Percentiles rank a stretch among this genome's conserved stretches.
Conservation (phyloP, 2,797 vertebrate species). For the Pseudotriccus pelzelni region DNA sequence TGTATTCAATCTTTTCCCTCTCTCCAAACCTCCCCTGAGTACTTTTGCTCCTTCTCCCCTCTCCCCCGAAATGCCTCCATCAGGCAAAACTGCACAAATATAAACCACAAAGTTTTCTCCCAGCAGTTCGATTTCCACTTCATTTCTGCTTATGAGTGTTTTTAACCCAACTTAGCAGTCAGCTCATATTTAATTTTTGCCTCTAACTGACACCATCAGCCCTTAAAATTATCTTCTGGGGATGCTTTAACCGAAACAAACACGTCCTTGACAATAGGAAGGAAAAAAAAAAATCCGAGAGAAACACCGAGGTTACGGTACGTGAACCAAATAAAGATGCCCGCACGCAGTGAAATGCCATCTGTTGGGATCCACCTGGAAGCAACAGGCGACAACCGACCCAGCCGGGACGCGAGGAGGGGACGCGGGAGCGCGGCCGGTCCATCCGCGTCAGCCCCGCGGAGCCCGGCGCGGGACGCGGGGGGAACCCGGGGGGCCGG, state of each 20-base stretch:
- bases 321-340: rapidly evolving
- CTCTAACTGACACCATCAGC: not conserved
- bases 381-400: not conserved
- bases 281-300: not conserved
- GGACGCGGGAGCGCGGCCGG: not conserved
- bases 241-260: not conserved
- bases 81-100: not conserved
- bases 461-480: not conserved
- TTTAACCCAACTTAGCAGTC: not conserved
- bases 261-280: not conserved
- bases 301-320: rapidly evolving
- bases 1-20: not conserved
- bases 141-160: not conserved
- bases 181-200: not conserved
- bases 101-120: not conserved
- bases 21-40: not conserved
- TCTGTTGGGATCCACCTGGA: not conserved
- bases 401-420: not conserved
- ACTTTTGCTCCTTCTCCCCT: not conserved
- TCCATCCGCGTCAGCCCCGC: not conserved
- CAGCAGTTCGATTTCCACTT: not conserved
- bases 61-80: rapidly evolving
- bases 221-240: not conserved
- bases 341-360: not conserved
- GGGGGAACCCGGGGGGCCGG: not conserved